phyloP scores from a whole-genome alignment of 2,113 vertebrate species.

The Felis chaus region DNA sequence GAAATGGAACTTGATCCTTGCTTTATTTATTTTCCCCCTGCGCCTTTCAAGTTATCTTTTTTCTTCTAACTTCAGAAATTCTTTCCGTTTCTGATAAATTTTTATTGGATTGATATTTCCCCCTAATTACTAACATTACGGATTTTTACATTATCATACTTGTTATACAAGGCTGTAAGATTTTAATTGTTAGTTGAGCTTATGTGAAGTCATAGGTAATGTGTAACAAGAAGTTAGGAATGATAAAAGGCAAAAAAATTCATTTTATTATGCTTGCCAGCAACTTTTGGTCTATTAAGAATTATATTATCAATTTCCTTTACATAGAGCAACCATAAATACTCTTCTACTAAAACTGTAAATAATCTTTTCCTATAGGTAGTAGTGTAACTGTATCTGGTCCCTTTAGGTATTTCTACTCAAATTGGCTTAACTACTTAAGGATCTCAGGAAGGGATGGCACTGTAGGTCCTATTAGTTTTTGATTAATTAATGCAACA shows the following conservation, averaged over 20 bases:
- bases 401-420: constrained; percentile 6
- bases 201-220: constrained; percentile 29
- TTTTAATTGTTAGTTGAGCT: constrained; percentile 44
- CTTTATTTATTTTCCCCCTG: neutral
- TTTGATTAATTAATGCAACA: constrained; percentile 32
- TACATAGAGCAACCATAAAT: neutral
- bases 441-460: neutral
- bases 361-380: neutral
- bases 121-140: neutral
- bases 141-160: neutral
- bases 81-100: constrained; percentile 1
- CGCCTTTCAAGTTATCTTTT: constrained; percentile 29
- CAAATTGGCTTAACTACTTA: constrained; percentile 19
- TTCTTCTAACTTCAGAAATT: constrained; percentile 38
- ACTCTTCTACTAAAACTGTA: neutral
- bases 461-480: neutral
- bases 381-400: neutral
- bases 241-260: constrained; percentile 4
- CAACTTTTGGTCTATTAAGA: constrained; percentile 28
- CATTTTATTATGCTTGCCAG: constrained; percentile 38
- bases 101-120: constrained; percentile 43
- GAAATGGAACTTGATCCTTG: constrained; percentile 44
- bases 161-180: neutral
- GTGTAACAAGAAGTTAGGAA: neutral
- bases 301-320: constrained; percentile 21